Conservation (phyloP, 64 coral and sea anemone genomes). For the Stichodactyla mertensii region DNA sequence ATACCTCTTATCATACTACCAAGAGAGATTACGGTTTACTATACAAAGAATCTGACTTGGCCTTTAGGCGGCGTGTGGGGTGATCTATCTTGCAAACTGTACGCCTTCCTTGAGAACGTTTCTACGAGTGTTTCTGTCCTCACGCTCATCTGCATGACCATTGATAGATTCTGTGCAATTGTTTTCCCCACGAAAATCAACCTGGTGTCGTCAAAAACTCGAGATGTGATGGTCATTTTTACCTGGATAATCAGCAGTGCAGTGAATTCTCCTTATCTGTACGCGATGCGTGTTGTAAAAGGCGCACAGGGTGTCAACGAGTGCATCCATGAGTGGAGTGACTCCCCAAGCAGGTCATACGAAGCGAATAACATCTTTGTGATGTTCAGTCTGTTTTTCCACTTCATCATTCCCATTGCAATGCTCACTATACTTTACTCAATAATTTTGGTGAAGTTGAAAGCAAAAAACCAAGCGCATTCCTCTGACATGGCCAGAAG, state of each 20-base stretch:
- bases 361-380: background rate
- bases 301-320: background rate
- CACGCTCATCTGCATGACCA: background rate
- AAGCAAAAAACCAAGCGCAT: background rate
- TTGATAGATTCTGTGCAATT: background rate
- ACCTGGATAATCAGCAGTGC: background rate
- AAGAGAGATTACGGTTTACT: background rate
- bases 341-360: background rate
- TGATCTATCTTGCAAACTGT: background rate
- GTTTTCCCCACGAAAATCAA: constrained; percentile 1
- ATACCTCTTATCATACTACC: background rate
- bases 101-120: background rate
- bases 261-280: background rate
- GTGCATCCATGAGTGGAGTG: background rate
- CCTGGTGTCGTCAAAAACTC: background rate
- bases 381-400: background rate
- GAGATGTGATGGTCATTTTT: background rate
- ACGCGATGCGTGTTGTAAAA: background rate
- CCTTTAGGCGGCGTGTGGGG: background rate
- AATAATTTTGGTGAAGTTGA: background rate
- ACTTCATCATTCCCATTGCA: background rate
- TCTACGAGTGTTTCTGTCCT: background rate
- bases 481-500: background rate
- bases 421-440: background rate
- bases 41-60: background rate